phyloP scores from a whole-genome alignment of 2,797 vertebrate genomes.

The Sarcophilus harrisii region DNA sequence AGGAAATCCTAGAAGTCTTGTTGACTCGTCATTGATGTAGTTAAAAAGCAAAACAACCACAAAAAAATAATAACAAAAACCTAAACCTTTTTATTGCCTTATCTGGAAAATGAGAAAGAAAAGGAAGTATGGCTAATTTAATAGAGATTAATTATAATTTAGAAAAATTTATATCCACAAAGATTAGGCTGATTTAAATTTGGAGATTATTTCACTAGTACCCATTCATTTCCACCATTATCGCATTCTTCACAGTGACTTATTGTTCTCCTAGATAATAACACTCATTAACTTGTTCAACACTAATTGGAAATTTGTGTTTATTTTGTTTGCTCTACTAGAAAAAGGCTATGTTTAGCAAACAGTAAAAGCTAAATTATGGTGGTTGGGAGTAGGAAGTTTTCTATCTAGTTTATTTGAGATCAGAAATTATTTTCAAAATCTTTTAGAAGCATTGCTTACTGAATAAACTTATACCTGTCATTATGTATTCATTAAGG shows the following conservation, averaged over 20 bases:
- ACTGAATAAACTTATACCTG: neutral
- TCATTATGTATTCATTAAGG: neutral
- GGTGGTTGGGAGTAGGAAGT: neutral
- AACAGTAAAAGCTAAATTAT: neutral
- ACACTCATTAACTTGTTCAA: neutral
- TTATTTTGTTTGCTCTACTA: neutral
- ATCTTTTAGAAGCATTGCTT: neutral
- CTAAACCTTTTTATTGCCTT: neutral
- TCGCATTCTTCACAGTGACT: neutral
- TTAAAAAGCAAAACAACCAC: neutral
- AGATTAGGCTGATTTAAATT: neutral
- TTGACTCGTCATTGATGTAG: neutral
- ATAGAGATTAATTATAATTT: neutral
- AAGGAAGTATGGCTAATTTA: neutral
- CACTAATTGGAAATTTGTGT: neutral
- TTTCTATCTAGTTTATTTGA: neutral
- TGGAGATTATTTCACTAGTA: neutral
- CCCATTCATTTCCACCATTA: neutral
- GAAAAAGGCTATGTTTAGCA: neutral
- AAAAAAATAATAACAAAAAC: neutral
- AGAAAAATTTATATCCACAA: neutral
- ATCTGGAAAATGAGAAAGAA: neutral
- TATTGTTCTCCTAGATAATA: neutral
- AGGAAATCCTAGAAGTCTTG: neutral
- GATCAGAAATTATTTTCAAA: neutral